Evolutionary conservation across 2,113 vertebrate species (phyloP).

Genomic region (Murina feae): DNA sequence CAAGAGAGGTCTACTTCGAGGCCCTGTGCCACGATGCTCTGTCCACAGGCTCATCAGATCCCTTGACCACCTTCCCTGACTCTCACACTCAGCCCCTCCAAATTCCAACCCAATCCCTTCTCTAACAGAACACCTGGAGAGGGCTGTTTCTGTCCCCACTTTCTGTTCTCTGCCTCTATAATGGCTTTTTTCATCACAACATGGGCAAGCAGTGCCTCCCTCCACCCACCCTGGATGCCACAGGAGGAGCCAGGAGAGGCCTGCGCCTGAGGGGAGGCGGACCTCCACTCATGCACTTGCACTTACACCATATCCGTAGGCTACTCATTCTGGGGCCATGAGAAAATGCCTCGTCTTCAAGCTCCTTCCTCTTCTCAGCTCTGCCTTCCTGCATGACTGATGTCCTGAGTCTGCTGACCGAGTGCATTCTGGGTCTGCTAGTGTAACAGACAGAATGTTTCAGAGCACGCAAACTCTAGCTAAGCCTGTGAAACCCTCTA

Average conservation of each 20-base stretch:
- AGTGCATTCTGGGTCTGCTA: background rate
- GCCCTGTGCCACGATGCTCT: fast-evolving
- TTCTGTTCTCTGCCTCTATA: background rate
- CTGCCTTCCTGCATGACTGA: background rate
- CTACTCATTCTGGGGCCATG: background rate
- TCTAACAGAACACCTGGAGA: background rate
- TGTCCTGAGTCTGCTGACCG: background rate
- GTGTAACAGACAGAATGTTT: fast-evolving
- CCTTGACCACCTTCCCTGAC: background rate
- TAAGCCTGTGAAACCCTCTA: background rate
- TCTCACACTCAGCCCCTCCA: background rate
- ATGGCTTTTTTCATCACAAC: background rate
- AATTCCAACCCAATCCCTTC: background rate
- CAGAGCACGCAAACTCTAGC: fast-evolving
- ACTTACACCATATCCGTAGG: too few relatives aligned
- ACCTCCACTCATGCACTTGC: too few relatives aligned
- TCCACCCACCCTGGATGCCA: background rate
- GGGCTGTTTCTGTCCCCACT: background rate
- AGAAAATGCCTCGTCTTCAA: background rate
- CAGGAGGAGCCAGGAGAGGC: background rate
- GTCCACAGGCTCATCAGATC: background rate
- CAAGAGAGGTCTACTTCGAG: background rate
- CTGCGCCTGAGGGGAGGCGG: background rate
- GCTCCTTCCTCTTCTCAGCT: background rate
- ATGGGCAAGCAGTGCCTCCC: background rate